Evolutionary conservation across 2,113 vertebrate genomes (phyloP).

Genomic region (Pipra filicauda): DNA sequence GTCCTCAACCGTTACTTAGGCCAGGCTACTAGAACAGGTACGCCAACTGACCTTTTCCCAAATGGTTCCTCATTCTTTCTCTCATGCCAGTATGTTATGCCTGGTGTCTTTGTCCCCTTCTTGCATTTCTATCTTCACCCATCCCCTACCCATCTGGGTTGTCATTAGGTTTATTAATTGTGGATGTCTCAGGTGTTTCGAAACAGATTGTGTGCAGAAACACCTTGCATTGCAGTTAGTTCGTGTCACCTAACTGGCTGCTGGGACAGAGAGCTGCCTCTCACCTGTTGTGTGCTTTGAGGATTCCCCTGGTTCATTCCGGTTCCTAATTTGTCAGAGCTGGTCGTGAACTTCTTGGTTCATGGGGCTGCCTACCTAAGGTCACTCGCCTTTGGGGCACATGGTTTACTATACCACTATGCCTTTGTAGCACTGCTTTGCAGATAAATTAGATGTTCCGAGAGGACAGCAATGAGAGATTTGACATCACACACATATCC

Average conservation of each 20-base stretch:
- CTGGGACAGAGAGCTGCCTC: neutral
- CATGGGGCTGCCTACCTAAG: rapidly evolving
- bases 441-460: neutral
- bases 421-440: neutral
- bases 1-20: neutral
- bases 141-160: neutral
- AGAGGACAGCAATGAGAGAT: neutral
- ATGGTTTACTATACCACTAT: rapidly evolving
- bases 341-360: neutral
- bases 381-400: rapidly evolving
- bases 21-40: rapidly evolving
- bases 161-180: neutral
- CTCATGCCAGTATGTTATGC: neutral
- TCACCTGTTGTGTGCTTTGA: rapidly evolving
- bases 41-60: neutral
- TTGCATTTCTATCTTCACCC: neutral
- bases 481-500: neutral
- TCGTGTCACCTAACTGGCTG: neutral
- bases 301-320: neutral
- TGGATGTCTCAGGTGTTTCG: neutral
- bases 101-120: neutral
- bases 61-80: rapidly evolving
- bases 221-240: neutral
- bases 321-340: rapidly evolving
- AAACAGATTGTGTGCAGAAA: neutral